A percentile compares a stretch with the other conserved stretches of the same genome.
Evolutionary conservation across 2,113 vertebrate genomes (phyloP).

Genomic region (Campylorhamphus procurvoides): DNA sequence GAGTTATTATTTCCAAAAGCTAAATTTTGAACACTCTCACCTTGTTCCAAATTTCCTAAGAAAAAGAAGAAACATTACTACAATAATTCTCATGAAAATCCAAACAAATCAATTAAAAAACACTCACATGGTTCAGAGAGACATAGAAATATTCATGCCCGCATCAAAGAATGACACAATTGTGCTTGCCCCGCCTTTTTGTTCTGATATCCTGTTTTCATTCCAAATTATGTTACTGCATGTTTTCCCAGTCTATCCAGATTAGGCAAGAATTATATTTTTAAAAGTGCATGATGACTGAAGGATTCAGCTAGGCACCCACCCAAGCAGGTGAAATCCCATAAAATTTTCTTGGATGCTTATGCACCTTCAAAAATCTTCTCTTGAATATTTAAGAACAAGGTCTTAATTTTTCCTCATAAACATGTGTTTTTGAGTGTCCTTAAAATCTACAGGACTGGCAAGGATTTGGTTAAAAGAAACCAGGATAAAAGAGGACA

Average conservation of each 20-base stretch:
- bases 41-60: conserved; percentile 3
- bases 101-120: conserved; percentile 19
- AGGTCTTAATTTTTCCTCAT: neutral
- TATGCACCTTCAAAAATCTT: neutral
- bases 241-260: neutral
- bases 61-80: neutral
- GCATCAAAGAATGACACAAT: neutral
- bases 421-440: neutral
- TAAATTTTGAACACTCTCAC: neutral
- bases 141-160: neutral
- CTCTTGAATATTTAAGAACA: neutral
- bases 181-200: neutral
- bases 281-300: neutral
- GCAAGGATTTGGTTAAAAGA: neutral
- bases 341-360: neutral
- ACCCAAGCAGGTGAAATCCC: neutral
- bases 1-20: conserved; percentile 12
- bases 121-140: neutral
- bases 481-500: neutral
- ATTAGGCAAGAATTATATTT: neutral
- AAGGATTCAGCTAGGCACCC: neutral
- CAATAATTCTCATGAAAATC: neutral
- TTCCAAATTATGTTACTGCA: neutral
- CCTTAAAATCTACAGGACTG: neutral
- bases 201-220: neutral